Percentiles rank a stretch among this genome's conserved stretches.
These are phyloP conservation scores for Tautogolabrus adspersus DNA, from an alignment of 2,113 vertebrate species.

Conservation along the genomic window DNA sequence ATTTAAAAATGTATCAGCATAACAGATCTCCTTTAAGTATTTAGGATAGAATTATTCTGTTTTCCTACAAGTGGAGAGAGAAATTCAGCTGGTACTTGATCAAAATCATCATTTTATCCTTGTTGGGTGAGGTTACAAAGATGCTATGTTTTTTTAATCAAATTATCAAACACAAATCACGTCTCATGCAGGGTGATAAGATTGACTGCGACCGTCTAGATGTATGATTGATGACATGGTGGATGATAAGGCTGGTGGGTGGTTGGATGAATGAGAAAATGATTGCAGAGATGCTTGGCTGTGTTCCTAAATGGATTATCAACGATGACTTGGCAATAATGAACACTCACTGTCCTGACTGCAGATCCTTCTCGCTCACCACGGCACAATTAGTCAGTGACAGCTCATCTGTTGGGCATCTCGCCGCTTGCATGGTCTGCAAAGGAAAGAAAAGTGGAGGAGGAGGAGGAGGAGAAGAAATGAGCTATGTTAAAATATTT, in stretches of 20 bases:
- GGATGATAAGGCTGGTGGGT: slow-evolving; percentile 1
- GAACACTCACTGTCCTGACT: slow-evolving; percentile 93
- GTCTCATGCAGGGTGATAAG: background rate
- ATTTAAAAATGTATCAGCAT: too few species aligned
- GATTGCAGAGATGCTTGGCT: background rate
- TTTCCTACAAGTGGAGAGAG: too few species aligned
- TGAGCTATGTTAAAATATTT: background rate
- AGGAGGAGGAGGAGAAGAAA: background rate
- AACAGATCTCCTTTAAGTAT: too few species aligned
- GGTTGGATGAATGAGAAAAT: background rate
- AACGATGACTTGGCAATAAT: background rate
- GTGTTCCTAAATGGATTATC: background rate
- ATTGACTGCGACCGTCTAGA: background rate
- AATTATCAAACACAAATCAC: background rate
- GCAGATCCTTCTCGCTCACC: slow-evolving; percentile 96
- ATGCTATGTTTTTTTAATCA: background rate
- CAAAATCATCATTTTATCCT: too few species aligned
- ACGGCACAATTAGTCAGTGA: slow-evolving; percentile 97
- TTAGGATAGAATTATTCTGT: too few species aligned
- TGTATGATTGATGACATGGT: background rate
- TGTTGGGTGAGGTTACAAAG: too few species aligned
- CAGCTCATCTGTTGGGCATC: slow-evolving; percentile 97
- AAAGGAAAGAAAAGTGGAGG: background rate
- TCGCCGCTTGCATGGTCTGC: slow-evolving; percentile 94
- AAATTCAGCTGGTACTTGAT: too few species aligned